Conservation (phyloP, 1,140 invertebrate species). For the Drosophila truncata region DNA sequence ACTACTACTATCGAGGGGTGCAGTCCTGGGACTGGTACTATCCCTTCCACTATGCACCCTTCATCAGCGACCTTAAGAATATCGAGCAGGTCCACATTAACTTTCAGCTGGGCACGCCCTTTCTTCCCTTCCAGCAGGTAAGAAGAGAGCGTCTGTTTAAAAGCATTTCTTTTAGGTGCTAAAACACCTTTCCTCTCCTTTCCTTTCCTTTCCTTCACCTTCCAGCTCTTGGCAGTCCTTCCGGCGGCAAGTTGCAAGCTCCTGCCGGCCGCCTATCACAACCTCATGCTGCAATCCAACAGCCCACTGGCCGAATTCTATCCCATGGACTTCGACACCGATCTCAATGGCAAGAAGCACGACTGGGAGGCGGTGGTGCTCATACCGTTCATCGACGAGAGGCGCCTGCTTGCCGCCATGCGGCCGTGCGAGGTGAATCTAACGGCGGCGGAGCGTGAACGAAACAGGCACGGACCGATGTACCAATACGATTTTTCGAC, state of each 20-base stretch:
- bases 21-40: constrained; percentile 99
- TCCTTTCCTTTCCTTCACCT: accelerated
- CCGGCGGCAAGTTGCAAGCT: constrained; percentile 94
- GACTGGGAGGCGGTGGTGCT: constrained; percentile 99
- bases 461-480: constrained; percentile 96
- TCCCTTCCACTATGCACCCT: constrained; percentile 98
- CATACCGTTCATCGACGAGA: constrained; percentile 98
- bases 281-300: constrained; percentile 92
- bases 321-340: constrained; percentile 94
- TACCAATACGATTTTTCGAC: constrained; percentile 89
- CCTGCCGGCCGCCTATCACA: constrained; percentile 92
- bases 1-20: constrained; percentile 98
- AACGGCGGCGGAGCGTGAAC: constrained; percentile 89
- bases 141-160: not conserved
- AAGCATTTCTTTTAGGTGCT: not conserved
- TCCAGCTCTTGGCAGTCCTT: constrained; percentile 93
- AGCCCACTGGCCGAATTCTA: constrained; percentile 97
- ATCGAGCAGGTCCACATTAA: constrained; percentile 91
- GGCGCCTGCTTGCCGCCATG: constrained; percentile 92
- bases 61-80: constrained; percentile 95
- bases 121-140: constrained; percentile 97
- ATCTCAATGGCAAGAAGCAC: constrained; percentile 96
- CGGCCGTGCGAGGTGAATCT: constrained; percentile 89
- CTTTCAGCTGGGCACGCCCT: constrained; percentile 95
- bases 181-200: accelerated